Percentiles rank a stretch among this genome's conserved stretches.
phyloP scores from a whole-genome alignment of 1,140 invertebrate genomes.

The Cylas formicarius region DNA sequence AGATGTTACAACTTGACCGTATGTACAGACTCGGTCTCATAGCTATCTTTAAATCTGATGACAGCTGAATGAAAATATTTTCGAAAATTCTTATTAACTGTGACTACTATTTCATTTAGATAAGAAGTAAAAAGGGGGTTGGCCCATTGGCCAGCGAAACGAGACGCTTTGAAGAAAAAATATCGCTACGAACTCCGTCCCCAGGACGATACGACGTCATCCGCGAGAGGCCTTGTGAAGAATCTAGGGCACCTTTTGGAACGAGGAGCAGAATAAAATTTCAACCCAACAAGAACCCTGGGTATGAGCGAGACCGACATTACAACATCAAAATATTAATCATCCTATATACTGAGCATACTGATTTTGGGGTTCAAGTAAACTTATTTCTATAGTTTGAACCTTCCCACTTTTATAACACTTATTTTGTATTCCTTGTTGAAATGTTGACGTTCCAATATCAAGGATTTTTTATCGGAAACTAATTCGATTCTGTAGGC shows the following conservation, averaged over 20 bases:
- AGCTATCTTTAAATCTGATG: not conserved
- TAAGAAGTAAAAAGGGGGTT: constrained; percentile 21
- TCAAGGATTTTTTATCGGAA: no score
- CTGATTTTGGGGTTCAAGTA: no score
- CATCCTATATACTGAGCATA: not conserved
- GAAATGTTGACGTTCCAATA: no score
- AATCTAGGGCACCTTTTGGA: constrained; percentile 19
- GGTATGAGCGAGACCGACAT: constrained; percentile 18
- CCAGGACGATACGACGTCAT: constrained; percentile 24
- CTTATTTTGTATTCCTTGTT: no score
- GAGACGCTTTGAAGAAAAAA: constrained; percentile 24
- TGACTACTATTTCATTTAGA: constrained; percentile 6
- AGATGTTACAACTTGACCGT: not conserved
- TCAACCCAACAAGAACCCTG: constrained; percentile 13
- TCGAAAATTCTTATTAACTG: constrained; percentile 1
- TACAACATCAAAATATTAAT: not conserved
- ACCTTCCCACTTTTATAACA: no score
- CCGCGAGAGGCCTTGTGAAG: not conserved
- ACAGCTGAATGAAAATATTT: not conserved
- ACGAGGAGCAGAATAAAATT: constrained; percentile 2
- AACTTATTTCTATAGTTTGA: no score
- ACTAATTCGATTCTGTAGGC: constrained; percentile 26
- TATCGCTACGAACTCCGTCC: constrained; percentile 23
- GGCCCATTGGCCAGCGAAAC: constrained; percentile 23
- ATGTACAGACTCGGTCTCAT: not conserved